Conservation (phyloP, 30 jellyfish, hydroid and myxozoan species). For the Catostylus mosaicus region DNA sequence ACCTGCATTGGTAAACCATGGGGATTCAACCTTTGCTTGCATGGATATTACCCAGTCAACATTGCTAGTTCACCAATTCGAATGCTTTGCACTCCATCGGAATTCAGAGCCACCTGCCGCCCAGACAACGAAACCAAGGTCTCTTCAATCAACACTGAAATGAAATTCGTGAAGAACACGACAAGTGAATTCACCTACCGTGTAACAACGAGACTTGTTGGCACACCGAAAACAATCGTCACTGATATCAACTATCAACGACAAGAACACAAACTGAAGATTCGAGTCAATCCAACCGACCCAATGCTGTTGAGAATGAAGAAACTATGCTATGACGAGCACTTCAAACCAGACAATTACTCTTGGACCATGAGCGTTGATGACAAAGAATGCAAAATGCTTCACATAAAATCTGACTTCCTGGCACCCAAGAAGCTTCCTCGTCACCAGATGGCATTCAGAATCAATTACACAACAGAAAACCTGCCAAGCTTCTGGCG, state of each 20-base stretch:
- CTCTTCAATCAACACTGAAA: slow-evolving; percentile 3
- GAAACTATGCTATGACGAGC: slow-evolving; percentile 57
- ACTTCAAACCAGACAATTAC: slow-evolving; percentile 55
- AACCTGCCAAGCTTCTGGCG: slow-evolving; percentile 56
- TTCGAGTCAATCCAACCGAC: slow-evolving; percentile 42
- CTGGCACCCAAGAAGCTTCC: slow-evolving; percentile 63
- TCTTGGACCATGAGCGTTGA: slow-evolving; percentile 38
- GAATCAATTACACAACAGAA: slow-evolving; percentile 60
- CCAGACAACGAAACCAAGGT: slow-evolving; percentile 32
- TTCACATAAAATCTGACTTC: slow-evolving; percentile 53
- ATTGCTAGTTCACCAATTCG: slow-evolving; percentile 30
- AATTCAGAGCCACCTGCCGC: slow-evolving; percentile 42
- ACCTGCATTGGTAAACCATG: slow-evolving; percentile 63
- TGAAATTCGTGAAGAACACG: slow-evolving; percentile 7
- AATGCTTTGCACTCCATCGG: slow-evolving; percentile 38
- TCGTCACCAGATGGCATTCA: slow-evolving; percentile 73
- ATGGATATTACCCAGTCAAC: slow-evolving; percentile 47
- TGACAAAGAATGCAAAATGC: slow-evolving; percentile 51
- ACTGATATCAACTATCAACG: slow-evolving; percentile 32
- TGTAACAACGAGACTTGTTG: slow-evolving; percentile 6
- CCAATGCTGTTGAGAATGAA: slow-evolving; percentile 44
- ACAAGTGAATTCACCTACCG: slow-evolving; percentile 23
- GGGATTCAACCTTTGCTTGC: slow-evolving; percentile 67
- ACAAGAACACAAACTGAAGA: slow-evolving; percentile 16
- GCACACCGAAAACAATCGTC: slow-evolving; percentile 25